These are phyloP conservation scores for Melanotus villosus DNA, from an alignment of 2,888 invertebrate species.

Conservation along the genomic window DNA sequence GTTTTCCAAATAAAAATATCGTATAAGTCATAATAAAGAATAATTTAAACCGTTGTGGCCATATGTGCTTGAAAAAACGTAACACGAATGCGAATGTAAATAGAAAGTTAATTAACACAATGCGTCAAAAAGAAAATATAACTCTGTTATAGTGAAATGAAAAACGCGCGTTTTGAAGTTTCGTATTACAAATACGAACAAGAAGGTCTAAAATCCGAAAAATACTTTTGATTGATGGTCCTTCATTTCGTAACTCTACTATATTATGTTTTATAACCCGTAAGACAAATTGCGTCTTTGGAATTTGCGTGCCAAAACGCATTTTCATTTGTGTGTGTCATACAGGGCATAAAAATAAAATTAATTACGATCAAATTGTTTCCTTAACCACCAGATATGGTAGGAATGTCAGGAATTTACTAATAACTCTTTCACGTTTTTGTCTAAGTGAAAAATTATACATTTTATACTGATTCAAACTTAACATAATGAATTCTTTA, in stretches of 20 bases:
- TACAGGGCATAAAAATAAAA: constrained; percentile 33
- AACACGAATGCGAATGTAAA: background rate
- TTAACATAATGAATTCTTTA: constrained; percentile 30
- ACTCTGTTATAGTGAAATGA: background rate
- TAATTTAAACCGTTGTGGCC: no score
- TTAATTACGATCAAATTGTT: constrained; percentile 35
- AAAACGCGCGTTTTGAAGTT: background rate
- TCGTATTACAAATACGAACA: constrained; percentile 15
- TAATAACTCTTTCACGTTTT: constrained; percentile 31
- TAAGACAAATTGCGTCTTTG: constrained; percentile 33
- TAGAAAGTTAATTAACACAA: background rate
- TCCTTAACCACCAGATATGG: constrained; percentile 27
- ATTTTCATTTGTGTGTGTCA: constrained; percentile 34
- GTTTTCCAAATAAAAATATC: no score
- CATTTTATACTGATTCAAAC: constrained; percentile 18
- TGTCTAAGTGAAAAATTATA: constrained; percentile 28
- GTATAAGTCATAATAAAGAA: no score
- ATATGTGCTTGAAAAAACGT: no score
- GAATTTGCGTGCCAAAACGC: constrained; percentile 30
- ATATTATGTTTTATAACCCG: constrained; percentile 29
- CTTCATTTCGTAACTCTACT: constrained; percentile 29
- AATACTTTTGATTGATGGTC: constrained; percentile 29
- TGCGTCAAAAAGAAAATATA: background rate
- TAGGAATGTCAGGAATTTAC: constrained; percentile 15
- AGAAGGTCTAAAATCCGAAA: constrained; percentile 6